Evolutionary conservation across 2,113 vertebrate genomes (phyloP).

Genomic region (Oreochromis spilurus): DNA sequence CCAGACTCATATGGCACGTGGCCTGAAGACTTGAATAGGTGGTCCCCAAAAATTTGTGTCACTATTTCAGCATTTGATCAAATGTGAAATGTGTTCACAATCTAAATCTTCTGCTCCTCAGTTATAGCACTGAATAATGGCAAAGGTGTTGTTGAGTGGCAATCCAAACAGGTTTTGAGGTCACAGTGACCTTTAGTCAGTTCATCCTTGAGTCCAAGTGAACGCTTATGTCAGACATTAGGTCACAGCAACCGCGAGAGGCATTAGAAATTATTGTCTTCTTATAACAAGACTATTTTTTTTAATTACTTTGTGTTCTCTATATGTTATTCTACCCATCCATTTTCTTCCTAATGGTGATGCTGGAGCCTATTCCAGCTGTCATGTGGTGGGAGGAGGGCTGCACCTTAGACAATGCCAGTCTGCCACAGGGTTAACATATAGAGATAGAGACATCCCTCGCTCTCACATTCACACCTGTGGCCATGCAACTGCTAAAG

Average conservation of each 20-base stretch:
- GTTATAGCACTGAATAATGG: background rate
- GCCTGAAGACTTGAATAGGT: background rate
- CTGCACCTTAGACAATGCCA: background rate
- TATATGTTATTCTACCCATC: background rate
- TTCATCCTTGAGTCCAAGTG: background rate
- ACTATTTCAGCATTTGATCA: background rate
- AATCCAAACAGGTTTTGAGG: background rate
- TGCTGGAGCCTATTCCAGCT: background rate
- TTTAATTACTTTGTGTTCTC: background rate
- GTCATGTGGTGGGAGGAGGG: background rate
- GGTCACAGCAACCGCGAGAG: background rate
- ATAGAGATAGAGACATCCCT: background rate
- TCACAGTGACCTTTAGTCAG: background rate
- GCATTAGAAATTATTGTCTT: background rate
- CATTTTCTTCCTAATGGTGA: background rate
- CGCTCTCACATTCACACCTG: background rate
- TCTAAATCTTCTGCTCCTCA: background rate
- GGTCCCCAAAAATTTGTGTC: background rate
- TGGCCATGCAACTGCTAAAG: background rate
- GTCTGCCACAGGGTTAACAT: background rate
- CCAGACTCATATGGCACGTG: background rate
- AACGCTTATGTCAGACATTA: background rate
- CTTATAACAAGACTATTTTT: background rate
- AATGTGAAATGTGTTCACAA: background rate
- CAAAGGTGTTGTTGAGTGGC: background rate